Base-by-base conservation (phyloP, 2,888 invertebrate species). In the Chaitophorus viminalis region DNA sequence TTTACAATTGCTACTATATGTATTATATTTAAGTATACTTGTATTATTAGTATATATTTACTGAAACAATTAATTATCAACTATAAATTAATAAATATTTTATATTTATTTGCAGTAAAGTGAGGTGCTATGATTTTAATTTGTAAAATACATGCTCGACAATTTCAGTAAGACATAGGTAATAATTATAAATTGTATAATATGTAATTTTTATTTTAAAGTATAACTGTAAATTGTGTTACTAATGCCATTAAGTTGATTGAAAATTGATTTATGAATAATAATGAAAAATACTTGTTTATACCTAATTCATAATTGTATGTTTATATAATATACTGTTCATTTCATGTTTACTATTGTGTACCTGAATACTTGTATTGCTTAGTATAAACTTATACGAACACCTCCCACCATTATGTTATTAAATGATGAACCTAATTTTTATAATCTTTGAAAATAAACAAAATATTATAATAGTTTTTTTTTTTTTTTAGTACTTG, bases 351-450 rank as follows among this genome's bases (percentile, higher is more conserved):
- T 72, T 82, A 54, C 4, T 36, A n/a, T 82, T n/a, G 25, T n/a
- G n/a, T 76, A 75, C 11, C 4, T 83, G 36, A 60, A 75, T n/a
- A 17, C 4, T 31, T 52, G 11, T 68, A 33, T 31, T 21, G 0
- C 25, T 3, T 52, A 60, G 14, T 72, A 52, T 72, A 52, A 8
- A 82, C 25, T 72, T 4, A n/a, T 84, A 84, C 65, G 76, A 65
- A 84, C 84, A 31, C 14, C 46, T 68, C 65, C 76, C 46, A 46
- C 31, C 46, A n/a, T 33, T 46, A 68, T 68, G 14, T 68, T 75
- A 60, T 36, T 65, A n/a, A 39, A 75, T 39, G 0, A 75, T 82
- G n/a, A 52, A 52, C 8, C 18, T 3, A 74, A 11, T 60, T 60
- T 4, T 29, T 65, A 65, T 17, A 2, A n/a, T n/a, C n/a, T n/a